A percentile compares a stretch with the other conserved stretches of the same genome.
These are phyloP conservation scores for Syritta pipiens DNA, from an alignment of 2,888 invertebrate genomes.

Conservation along the genomic window DNA sequence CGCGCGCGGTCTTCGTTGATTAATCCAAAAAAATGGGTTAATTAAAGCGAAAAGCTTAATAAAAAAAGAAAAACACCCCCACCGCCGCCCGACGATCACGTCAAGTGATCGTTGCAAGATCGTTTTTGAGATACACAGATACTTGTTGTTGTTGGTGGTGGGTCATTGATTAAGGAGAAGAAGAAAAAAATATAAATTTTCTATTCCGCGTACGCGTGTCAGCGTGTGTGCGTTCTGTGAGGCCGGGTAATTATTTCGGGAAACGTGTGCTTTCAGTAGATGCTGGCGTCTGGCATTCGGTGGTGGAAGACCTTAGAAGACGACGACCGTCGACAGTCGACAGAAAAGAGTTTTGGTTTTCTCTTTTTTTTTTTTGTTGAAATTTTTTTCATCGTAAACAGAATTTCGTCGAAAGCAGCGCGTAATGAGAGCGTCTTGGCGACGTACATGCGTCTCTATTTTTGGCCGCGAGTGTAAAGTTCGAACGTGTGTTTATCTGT, in stretches of 20 bases:
- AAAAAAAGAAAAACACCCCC: conserved; percentile 6
- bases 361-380: not conserved
- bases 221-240: not conserved
- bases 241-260: conserved; percentile 31
- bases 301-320: too few relatives aligned
- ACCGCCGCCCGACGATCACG: too few relatives aligned
- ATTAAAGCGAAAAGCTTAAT: conserved; percentile 54
- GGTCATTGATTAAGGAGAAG: conserved; percentile 44
- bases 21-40: conserved; percentile 66
- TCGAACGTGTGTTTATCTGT: too few relatives aligned
- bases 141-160: not conserved
- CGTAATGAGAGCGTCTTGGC: too few relatives aligned
- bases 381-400: too few relatives aligned
- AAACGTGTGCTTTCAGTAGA: conserved; percentile 29
- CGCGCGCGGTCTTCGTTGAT: conserved; percentile 35
- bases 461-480: too few relatives aligned
- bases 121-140: conserved; percentile 18
- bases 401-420: too few relatives aligned
- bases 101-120: too few relatives aligned
- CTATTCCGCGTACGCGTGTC: not conserved
- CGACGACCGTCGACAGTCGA: too few relatives aligned
- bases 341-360: too few relatives aligned
- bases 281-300: conserved; percentile 46
- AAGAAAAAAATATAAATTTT: too few relatives aligned
- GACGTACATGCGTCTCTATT: too few relatives aligned